A percentile compares a stretch with the other conserved stretches of the same genome.
phyloP scores from a whole-genome alignment of 2,888 invertebrate genomes.

The Neocrepidodera transversa region DNA sequence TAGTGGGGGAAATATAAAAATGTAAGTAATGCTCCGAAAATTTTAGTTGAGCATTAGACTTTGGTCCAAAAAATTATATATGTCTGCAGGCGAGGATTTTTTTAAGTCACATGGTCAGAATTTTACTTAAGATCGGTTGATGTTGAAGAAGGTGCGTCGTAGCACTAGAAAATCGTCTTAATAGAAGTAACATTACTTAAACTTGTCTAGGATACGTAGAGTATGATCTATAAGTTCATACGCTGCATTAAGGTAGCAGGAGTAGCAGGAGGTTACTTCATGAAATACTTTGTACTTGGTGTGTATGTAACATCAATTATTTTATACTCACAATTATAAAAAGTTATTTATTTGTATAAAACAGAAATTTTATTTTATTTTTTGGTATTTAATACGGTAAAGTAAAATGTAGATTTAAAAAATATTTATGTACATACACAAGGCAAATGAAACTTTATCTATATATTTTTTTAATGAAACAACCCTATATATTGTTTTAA shows the following conservation, averaged over 20 bases:
- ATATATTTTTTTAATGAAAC: too few species aligned
- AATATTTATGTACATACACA: too few species aligned
- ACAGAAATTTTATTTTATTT: too few species aligned
- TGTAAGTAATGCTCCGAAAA: slow-evolving; percentile 12
- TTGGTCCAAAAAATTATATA: slow-evolving; percentile 13
- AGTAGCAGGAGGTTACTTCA: slow-evolving; percentile 5
- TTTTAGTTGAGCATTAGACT: slow-evolving; percentile 26
- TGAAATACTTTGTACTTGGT: not conserved
- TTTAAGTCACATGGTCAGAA: too few species aligned
- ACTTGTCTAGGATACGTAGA: slow-evolving; percentile 42
- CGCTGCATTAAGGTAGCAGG: slow-evolving; percentile 54
- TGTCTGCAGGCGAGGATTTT: too few species aligned
- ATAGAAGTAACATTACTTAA: slow-evolving; percentile 26
- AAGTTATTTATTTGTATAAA: too few species aligned
- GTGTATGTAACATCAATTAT: not conserved
- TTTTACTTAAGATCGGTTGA: slow-evolving; percentile 14
- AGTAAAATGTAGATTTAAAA: too few species aligned
- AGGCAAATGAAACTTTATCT: too few species aligned
- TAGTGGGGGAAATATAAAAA: slow-evolving; percentile 35
- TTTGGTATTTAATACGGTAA: too few species aligned
- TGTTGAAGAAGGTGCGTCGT: slow-evolving; percentile 12
- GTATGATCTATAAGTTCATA: slow-evolving; percentile 61
- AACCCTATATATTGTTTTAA: too few species aligned
- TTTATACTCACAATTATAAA: too few species aligned
- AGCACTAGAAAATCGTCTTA: slow-evolving; percentile 23